Evolutionary conservation across 1,140 invertebrate genomes (phyloP), one percentile per base, ranked within the genome.

Genomic region (Ephestia elutella): DNA sequence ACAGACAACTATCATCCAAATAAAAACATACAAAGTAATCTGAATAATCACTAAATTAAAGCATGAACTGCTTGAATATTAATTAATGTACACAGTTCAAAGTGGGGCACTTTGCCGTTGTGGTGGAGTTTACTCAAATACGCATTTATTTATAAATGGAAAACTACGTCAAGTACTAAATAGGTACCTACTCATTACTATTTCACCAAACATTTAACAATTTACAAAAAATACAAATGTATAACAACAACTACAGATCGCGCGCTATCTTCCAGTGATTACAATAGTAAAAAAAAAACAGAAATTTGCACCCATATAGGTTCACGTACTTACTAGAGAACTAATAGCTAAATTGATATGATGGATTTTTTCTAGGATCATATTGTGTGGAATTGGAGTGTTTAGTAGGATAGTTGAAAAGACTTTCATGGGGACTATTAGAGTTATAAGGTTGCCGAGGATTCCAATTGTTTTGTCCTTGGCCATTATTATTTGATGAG

Each of bases 81-180:
- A 44, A 44, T 44, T 44, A 44, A 44, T 44, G 38, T 44, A 44
- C 38, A 44, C 15, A 44, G 38, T 44, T 44, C 38, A 44, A 44
- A 44, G 38, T 44, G 38, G 15, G 10, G 38, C 38, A 44, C 38
- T 44, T 44, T 10, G n/a, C n/a, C n/a, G 38, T 5, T 44, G 38
- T 15, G 38, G 15, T 44, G 38, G 15, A 44, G 10, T 44, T 44
- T 44, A 44, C 38, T 44, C 38, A 44, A 44, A 44, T 44, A 17
- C 38, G 10, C 38, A 44, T 44, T 44, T 44, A 3, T 44, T n/a
- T 44, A 17, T 44, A 44, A 44, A 10, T 15, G 38, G 13, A 44
- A 44, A 44, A 15, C 38, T 15, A 44, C 2, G 1, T 44, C 5
- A 44, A n/a, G n/a, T n/a, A n/a, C n/a, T n/a, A n/a, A n/a, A n/a